Conservation (phyloP, 2,113 vertebrate genomes). For the Aspiorhynchus laticeps region DNA sequence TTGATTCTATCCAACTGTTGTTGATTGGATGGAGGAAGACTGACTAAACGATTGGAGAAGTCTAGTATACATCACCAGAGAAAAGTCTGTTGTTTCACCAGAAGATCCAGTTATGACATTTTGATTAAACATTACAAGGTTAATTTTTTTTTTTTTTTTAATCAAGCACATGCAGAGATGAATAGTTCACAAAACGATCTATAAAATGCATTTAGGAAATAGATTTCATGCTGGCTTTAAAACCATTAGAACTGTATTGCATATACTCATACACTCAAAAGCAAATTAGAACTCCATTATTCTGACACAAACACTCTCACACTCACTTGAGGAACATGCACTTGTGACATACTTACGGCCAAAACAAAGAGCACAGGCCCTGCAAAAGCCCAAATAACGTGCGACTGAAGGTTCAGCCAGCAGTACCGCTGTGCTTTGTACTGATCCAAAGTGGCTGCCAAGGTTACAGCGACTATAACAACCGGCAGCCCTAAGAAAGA, state of each 20-base stretch:
- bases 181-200: background rate
- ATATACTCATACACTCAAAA: background rate
- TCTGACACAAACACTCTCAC: constrained; percentile 31
- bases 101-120: no score
- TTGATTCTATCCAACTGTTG: no score
- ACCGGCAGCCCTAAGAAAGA: constrained; percentile 81
- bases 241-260: background rate
- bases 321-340: background rate
- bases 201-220: background rate
- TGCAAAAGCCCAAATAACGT: constrained; percentile 90
- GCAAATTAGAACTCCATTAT: background rate
- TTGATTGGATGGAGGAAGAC: no score
- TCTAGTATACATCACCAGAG: no score
- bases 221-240: background rate
- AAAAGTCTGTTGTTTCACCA: no score
- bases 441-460: constrained; percentile 77
- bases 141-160: no score
- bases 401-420: constrained; percentile 85
- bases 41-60: no score
- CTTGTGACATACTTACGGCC: constrained; percentile 70
- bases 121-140: no score
- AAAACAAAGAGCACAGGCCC: constrained; percentile 87
- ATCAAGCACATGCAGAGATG: background rate
- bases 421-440: constrained; percentile 85
- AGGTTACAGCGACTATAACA: constrained; percentile 80